Evolutionary conservation across 2,888 invertebrate genomes (phyloP), one percentile per base, ranked within the genome.

Genomic region (Acrobasis repandana): DNA sequence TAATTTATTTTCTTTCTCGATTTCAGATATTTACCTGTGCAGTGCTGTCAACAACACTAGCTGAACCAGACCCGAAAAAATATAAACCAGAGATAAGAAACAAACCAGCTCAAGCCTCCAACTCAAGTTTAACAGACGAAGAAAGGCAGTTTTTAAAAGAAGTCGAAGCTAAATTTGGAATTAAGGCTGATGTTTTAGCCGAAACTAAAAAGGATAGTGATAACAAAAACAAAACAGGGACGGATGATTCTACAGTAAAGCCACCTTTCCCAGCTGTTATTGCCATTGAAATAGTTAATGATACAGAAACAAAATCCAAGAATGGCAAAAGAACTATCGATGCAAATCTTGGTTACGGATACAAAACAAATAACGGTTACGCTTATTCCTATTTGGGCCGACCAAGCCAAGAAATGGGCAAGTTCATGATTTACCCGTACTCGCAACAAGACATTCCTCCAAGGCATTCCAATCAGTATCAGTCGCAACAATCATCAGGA

Each of bases 291-390:
- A 94, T 94, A 58, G 93, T 94, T 0, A 93, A 94, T 61, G 93
- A 93, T 63, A 93, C 93, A 3, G 88, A 93, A 33, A 81, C 90
- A 5, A 93, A 92, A 66, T 70, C 73, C 4, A 54, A 54, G 38
- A 93, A 93, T 78, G 92, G 90, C 0, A 96, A 96, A 75, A 89
- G 96, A 68, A 96, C 96, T 0, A 95, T 96, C 14, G 95, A 96
- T 67, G 94, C 94, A 0, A 94, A 95, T 56, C 85, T 96, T 11
- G 96, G 96, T 62, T 96, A 95, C 76, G 95, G 95, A 9, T 94
- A 93, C 66, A 89, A 90, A 69, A 90, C 90, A 1, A 93, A 93
- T 68, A 85, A 85, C 66, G 92, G 92, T 9, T 93, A 92, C 51
- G 83, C 86, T n/a, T 93, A 93, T 67, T 85, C 87, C 2, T 88